Conservation (phyloP, 2,888 invertebrate genomes). For the Ganaspis brasiliensis region DNA sequence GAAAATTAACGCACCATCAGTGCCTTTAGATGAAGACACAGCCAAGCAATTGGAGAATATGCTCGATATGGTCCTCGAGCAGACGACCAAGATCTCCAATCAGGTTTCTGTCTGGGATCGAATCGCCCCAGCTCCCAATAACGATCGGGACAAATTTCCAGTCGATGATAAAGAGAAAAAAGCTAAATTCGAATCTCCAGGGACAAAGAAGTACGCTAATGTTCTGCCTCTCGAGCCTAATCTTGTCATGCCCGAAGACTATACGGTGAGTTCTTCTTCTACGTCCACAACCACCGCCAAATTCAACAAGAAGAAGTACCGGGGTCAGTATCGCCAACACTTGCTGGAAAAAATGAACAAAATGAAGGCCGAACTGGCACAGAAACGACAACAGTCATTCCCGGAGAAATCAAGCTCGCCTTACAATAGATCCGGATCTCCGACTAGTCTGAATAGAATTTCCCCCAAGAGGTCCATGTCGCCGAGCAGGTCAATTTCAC, state of each 20-base stretch:
- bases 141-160: slow-evolving; percentile 31
- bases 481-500: neutral
- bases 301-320: slow-evolving; percentile 25
- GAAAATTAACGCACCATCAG: slow-evolving; percentile 68
- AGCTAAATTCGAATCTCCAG: neutral
- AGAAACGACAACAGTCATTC: neutral
- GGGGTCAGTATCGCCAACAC: slow-evolving; percentile 26
- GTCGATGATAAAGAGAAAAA: neutral
- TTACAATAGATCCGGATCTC: neutral
- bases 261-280: neutral
- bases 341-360: slow-evolving; percentile 68
- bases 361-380: slow-evolving; percentile 58
- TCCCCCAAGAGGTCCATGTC: slow-evolving; percentile 3
- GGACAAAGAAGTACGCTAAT: slow-evolving; percentile 56
- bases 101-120: slow-evolving; percentile 79
- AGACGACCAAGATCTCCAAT: slow-evolving; percentile 76
- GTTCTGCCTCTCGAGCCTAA: slow-evolving; percentile 52
- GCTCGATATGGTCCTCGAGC: slow-evolving; percentile 75
- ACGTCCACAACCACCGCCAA: neutral
- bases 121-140: slow-evolving; percentile 71
- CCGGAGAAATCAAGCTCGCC: neutral
- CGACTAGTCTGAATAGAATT: neutral
- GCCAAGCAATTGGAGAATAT: slow-evolving; percentile 76
- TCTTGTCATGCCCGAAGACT: slow-evolving; percentile 6
- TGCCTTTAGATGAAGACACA: slow-evolving; percentile 70